Conservation (phyloP, 1,140 invertebrate species). For the Drosophila triauraria region DNA sequence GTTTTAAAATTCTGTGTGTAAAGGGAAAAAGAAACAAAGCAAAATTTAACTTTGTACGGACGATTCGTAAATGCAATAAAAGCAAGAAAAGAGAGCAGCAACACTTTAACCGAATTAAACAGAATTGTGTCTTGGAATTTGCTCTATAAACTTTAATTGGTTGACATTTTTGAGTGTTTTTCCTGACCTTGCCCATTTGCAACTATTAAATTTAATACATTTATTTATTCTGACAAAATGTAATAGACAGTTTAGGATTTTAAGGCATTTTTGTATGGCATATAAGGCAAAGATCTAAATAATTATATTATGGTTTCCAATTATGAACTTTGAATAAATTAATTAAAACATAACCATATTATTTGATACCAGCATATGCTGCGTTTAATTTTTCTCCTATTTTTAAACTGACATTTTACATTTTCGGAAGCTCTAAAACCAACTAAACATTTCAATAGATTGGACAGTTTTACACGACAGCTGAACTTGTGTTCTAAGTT, state of each 20-base stretch:
- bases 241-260: neutral
- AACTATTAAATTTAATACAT: neutral
- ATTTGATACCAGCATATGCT: neutral
- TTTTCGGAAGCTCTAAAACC: neutral
- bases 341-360: neutral
- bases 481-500: slow-evolving; percentile 23
- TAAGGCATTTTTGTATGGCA: neutral
- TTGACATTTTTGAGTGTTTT: slow-evolving; percentile 8
- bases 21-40: neutral
- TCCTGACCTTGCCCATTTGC: neutral
- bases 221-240: slow-evolving; percentile 5
- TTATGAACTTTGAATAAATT: neutral
- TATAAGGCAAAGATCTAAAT: neutral
- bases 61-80: slow-evolving; percentile 22
- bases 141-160: slow-evolving; percentile 22
- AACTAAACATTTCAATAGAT: neutral
- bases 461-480: slow-evolving; percentile 1
- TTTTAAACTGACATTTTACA: neutral
- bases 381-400: neutral
- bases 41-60: slow-evolving; percentile 22
- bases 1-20: slow-evolving; percentile 16
- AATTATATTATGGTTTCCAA: neutral
- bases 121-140: slow-evolving; percentile 23
- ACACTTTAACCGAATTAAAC: slow-evolving; percentile 21
- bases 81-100: neutral